Base-by-base conservation (phyloP, 1,140 invertebrate species). In the Tetragnatha versicolor region DNA sequence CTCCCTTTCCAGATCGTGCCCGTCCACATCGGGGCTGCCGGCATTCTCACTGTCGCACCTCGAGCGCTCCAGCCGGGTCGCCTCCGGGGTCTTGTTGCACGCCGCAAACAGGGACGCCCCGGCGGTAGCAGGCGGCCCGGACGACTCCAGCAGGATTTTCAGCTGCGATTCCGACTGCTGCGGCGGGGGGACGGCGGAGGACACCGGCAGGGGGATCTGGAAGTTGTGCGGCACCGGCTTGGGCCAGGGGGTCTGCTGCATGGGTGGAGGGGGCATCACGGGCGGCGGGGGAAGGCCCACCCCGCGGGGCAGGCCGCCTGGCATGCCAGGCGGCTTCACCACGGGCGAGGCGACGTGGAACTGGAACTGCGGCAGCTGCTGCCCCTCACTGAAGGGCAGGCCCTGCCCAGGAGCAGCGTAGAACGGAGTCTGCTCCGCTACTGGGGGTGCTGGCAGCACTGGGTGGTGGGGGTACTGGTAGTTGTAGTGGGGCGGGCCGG, bases 181-280 rank as follows among this genome's bases (percentile, higher is more conserved):
- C n/a, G 27, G n/a, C 6, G 51, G 7, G 12, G 49, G 17, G 35
- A 47, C 45, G 22, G 65, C 25, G 31, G 25, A 17, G 14, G 29
- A 14, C 20, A 47, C 82, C 0, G 90, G 89, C 84, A 91, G 86
- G 0, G 88, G 86, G 58, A 93, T 93, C 84, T 93, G 92, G 83
- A 92, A 93, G 82, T n/a, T n/a, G 9, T 10, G 2, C 17, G 20
- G 10, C 25, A 9, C 1, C 14, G 10, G 3, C 12, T 14, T 25
- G 33, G 66, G 20, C 10, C n/a, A 35, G 12, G 66, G 29, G 7
- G 66, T 45, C 27, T 68, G 63, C 31, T 33, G 39, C 29, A 27
- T 47, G 25, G 22, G 5, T 37, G 49, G 33, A 39, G 63, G 47
- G 17, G 60, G 47, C n/a, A n/a, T n/a, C n/a, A n/a, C n/a, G 14